A percentile compares a stretch with the other conserved stretches of the same genome.
Evolutionary conservation across 2,888 invertebrate species (phyloP).

Genomic region (Cephonodes hylas): DNA sequence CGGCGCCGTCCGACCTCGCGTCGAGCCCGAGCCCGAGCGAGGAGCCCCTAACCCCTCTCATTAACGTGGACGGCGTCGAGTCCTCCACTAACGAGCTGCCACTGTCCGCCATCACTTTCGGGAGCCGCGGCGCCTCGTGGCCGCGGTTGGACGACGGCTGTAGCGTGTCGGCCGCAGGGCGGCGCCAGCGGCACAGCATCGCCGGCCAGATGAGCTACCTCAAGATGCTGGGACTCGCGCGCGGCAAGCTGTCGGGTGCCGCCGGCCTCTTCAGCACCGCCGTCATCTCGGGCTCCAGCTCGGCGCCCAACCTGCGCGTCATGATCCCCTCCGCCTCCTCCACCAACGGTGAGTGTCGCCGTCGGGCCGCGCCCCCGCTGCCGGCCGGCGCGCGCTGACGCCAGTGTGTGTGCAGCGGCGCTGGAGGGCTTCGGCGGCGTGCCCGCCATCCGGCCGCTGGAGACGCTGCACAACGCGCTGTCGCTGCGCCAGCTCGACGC

Average conservation of each 20-base stretch:
- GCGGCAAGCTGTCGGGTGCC: constrained; percentile 83
- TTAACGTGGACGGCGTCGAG: constrained; percentile 72
- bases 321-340: constrained; percentile 90
- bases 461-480: constrained; percentile 98
- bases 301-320: constrained; percentile 93
- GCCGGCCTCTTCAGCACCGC: constrained; percentile 97
- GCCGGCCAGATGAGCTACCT: constrained; percentile 97
- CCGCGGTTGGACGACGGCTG: constrained; percentile 42
- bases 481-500: constrained; percentile 94
- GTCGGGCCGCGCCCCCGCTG: background rate
- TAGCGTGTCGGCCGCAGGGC: constrained; percentile 81
- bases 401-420: constrained; percentile 67
- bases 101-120: constrained; percentile 81
- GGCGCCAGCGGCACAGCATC: constrained; percentile 97
- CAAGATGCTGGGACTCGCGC: constrained; percentile 90
- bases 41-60: constrained; percentile 57
- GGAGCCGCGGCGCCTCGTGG: constrained; percentile 48
- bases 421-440: constrained; percentile 95
- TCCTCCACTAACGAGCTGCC: constrained; percentile 86
- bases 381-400: background rate
- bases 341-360: constrained; percentile 84
- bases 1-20: constrained; percentile 40
- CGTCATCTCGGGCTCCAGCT: constrained; percentile 96
- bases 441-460: constrained; percentile 96
- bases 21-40: constrained; percentile 45